These are phyloP conservation scores for Chrysomela aeneicollis DNA, from an alignment of 2,888 invertebrate genomes.

Conservation along the genomic window DNA sequence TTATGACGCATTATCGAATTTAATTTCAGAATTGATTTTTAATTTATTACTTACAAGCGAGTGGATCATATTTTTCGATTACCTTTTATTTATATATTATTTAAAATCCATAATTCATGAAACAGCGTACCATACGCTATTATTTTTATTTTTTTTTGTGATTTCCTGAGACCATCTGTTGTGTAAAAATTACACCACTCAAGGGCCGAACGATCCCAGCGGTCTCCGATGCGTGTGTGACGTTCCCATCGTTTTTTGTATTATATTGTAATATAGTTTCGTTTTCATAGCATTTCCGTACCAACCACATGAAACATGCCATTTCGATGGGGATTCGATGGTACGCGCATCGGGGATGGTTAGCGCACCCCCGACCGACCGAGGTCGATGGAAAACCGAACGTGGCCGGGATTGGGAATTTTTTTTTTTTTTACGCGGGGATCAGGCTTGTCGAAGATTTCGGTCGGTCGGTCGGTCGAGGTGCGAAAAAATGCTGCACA, in stretches of 20 bases:
- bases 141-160: neutral
- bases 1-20: neutral
- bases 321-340: constrained; percentile 40
- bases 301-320: constrained; percentile 50
- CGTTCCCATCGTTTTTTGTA: constrained; percentile 54
- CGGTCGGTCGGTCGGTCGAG: neutral
- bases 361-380: constrained; percentile 24
- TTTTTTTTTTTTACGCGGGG: no score
- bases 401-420: no score
- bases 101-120: neutral
- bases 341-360: constrained; percentile 56
- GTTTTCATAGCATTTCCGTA: constrained; percentile 57
- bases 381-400: neutral
- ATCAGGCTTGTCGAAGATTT: no score
- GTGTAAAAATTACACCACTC: constrained; percentile 28
- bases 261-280: constrained; percentile 62
- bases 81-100: neutral
- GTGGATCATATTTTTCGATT: neutral
- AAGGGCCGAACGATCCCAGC: constrained; percentile 41
- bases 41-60: neutral
- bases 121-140: neutral
- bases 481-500: neutral
- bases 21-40: neutral
- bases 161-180: neutral
- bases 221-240: constrained; percentile 55